Evolutionary conservation across 2,888 invertebrate genomes (phyloP).

Genomic region (Sarcophaga variegata): DNA sequence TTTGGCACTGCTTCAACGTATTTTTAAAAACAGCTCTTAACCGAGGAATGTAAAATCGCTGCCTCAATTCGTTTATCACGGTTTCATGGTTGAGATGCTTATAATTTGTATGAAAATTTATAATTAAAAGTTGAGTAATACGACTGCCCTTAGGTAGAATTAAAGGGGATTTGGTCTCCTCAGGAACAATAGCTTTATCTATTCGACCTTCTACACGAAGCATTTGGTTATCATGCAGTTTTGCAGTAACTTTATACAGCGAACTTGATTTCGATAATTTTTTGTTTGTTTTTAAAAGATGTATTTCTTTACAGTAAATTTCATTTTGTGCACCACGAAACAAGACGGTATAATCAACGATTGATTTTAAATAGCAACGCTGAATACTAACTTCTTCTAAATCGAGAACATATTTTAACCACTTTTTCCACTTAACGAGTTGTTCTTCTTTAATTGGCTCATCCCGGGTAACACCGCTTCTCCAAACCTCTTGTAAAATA

Average conservation of each 20-base stretch:
- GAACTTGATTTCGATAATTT: slow-evolving; percentile 27
- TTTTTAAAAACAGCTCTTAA: slow-evolving; percentile 51
- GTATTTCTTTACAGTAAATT: slow-evolving; percentile 30
- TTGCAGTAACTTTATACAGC: slow-evolving; percentile 35
- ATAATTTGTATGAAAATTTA: slow-evolving; percentile 21
- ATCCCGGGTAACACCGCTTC: slow-evolving; percentile 24
- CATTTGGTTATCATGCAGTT: slow-evolving; percentile 45
- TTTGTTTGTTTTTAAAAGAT: slow-evolving; percentile 28
- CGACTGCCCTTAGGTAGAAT: slow-evolving; percentile 34
- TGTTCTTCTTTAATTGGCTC: slow-evolving; percentile 16
- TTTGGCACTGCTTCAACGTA: slow-evolving; percentile 47
- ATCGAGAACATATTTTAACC: slow-evolving; percentile 34
- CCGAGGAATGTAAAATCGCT: slow-evolving; percentile 43
- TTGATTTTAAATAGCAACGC: slow-evolving; percentile 38
- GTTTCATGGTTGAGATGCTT: slow-evolving; percentile 51
- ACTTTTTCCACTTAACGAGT: slow-evolving; percentile 30
- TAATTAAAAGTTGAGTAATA: slow-evolving; percentile 29
- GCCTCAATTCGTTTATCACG: slow-evolving; percentile 56
- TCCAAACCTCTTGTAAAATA: slow-evolving; percentile 54
- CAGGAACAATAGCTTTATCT: slow-evolving; percentile 26
- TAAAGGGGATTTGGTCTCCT: slow-evolving; percentile 32
- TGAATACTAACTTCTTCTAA: slow-evolving; percentile 43
- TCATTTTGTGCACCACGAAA: slow-evolving; percentile 36
- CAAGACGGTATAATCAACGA: slow-evolving; percentile 27
- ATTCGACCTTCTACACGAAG: slow-evolving; percentile 35